phyloP scores from a whole-genome alignment of 2,113 vertebrate species.

The Spea bombifrons region DNA sequence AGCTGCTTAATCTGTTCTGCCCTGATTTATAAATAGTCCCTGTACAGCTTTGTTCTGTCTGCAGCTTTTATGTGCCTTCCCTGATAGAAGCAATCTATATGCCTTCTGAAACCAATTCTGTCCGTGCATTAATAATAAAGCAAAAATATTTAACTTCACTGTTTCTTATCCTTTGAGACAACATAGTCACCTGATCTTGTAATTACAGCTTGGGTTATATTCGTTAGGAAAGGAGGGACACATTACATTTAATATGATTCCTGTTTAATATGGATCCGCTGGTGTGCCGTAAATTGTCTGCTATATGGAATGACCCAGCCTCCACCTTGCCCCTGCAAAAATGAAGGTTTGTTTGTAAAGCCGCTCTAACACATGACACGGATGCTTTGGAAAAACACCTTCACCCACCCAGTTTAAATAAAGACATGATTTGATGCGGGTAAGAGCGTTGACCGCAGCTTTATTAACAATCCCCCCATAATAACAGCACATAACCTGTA shows the following conservation, averaged over 20 bases:
- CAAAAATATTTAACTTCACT: neutral
- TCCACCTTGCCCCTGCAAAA: neutral
- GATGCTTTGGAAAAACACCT: too few species aligned
- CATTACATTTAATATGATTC: neutral
- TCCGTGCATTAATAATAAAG: neutral
- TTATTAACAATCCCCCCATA: too few species aligned
- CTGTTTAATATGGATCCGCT: neutral
- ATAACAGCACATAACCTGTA: too few species aligned
- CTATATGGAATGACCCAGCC: neutral
- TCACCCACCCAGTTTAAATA: too few species aligned
- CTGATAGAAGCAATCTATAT: neutral
- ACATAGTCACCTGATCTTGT: neutral
- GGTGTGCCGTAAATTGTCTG: neutral
- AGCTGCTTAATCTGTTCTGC: neutral
- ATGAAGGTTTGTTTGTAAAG: neutral
- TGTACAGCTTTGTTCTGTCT: neutral
- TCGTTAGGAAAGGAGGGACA: slow-evolving; percentile 3
- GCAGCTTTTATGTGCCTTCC: neutral
- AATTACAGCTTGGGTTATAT: neutral
- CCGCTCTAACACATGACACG: neutral
- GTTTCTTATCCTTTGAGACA: neutral
- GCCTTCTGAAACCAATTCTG: neutral
- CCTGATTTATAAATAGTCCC: neutral
- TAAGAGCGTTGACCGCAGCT: too few species aligned
- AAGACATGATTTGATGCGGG: too few species aligned